Percentiles rank a stretch among this genome's conserved stretches.
phyloP scores from a whole-genome alignment of 92 coral and sea anemone species.

The Zoanthus sociatus region DNA sequence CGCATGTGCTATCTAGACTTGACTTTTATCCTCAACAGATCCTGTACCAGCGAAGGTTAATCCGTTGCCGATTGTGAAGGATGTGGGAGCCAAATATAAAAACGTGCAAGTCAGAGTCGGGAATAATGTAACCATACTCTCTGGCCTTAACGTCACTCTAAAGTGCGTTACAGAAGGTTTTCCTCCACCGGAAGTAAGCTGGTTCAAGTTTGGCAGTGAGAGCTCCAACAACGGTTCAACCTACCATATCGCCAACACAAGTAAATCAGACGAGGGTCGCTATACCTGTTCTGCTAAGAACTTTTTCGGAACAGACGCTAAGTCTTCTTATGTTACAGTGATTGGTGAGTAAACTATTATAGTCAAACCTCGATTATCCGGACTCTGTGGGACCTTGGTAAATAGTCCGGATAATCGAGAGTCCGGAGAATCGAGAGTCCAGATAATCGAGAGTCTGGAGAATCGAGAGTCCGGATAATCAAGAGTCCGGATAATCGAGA shows the following conservation, averaged over 20 bases:
- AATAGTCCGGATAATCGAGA: too few species aligned
- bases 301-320: conserved; percentile 67
- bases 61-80: conserved; percentile 24
- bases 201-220: conserved; percentile 21
- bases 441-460: too few species aligned
- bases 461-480: too few species aligned
- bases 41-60: conserved; percentile 17
- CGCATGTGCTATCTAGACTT: too few species aligned
- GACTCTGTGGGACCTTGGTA: too few species aligned
- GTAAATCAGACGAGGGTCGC: conserved; percentile 55
- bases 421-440: too few species aligned
- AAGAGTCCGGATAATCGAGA: too few species aligned
- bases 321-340: conserved; percentile 61
- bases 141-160: conserved; percentile 23
- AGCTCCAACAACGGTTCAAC: neutral
- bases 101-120: conserved; percentile 24
- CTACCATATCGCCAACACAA: neutral
- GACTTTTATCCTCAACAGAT: neutral
- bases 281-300: conserved; percentile 74
- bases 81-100: neutral
- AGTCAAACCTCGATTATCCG: too few species aligned
- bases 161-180: conserved; percentile 31
- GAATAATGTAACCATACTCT: conserved; percentile 39
- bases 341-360: conserved; percentile 47
- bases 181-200: conserved; percentile 45